These are phyloP conservation scores for Armadillidium nasatum DNA, from an alignment of 1,140 invertebrate genomes.

Conservation along the genomic window DNA sequence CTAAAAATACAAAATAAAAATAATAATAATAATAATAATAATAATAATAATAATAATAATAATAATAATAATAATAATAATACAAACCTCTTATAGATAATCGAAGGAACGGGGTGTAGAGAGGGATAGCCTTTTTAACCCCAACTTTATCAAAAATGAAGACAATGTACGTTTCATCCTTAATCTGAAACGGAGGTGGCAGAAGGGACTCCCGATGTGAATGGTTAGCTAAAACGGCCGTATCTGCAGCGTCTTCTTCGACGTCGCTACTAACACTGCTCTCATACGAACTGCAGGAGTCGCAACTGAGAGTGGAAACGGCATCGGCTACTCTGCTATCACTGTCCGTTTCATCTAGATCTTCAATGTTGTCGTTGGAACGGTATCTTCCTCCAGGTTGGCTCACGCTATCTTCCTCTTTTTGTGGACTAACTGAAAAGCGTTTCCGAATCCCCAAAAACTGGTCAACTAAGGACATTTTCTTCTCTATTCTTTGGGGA, in stretches of 20 bases:
- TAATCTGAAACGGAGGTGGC: constrained; percentile 27
- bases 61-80: too few relatives aligned
- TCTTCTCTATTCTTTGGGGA: background rate
- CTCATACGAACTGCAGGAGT: constrained; percentile 39
- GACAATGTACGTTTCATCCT: constrained; percentile 26
- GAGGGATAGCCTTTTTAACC: constrained; percentile 25
- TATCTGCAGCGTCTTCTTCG: constrained; percentile 33
- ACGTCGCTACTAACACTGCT: constrained; percentile 19
- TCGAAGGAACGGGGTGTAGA: constrained; percentile 35
- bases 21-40: too few relatives aligned
- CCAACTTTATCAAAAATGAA: constrained; percentile 38
- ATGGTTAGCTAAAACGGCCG: constrained; percentile 31
- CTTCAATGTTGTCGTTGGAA: background rate
- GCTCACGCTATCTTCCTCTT: background rate
- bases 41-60: too few relatives aligned
- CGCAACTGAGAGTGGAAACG: constrained; percentile 36
- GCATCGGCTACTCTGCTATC: constrained; percentile 13
- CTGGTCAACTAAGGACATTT: constrained; percentile 25
- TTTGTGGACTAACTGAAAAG: constrained; percentile 35
- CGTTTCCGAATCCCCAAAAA: constrained; percentile 34
- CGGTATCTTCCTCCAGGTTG: background rate
- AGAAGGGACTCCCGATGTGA: constrained; percentile 27
- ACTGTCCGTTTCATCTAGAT: background rate
- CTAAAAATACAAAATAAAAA: too few relatives aligned
- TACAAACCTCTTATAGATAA: constrained; percentile 36